Evolutionary conservation across 37 sponge, comb jelly and placozoan genomes (phyloP).

Genomic region (Tethya wilhelma): DNA sequence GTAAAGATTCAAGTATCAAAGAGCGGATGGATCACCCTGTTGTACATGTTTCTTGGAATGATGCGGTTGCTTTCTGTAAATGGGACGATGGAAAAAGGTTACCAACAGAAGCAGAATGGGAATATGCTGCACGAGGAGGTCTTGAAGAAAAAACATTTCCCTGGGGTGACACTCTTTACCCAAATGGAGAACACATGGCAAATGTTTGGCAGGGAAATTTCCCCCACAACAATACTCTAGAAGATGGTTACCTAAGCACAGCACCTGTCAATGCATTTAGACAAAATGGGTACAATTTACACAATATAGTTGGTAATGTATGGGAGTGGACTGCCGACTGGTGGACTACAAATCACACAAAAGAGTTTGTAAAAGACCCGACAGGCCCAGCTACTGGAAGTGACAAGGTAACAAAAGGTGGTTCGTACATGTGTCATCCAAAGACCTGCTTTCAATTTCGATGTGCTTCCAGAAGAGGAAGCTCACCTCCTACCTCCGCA

Average conservation of each 20-base stretch:
- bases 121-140: conserved; percentile 94
- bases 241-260: conserved; percentile 90
- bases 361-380: conserved; percentile 43
- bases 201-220: conserved; percentile 98
- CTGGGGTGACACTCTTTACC: conserved; percentile 90
- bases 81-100: conserved; percentile 86
- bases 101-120: conserved; percentile 98
- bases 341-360: conserved; percentile 79
- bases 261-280: conserved; percentile 83
- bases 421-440: conserved; percentile 92
- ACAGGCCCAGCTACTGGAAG: conserved; percentile 61
- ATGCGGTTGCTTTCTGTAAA: conserved; percentile 88
- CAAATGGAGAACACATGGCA: conserved; percentile 87
- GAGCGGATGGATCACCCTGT: conserved; percentile 89
- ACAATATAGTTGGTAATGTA: conserved; percentile 95
- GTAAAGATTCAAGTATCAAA: conserved; percentile 63
- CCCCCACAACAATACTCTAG: conserved; percentile 81
- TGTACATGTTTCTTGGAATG: conserved; percentile 95
- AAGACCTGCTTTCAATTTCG: conserved; percentile 94
- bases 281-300: conserved; percentile 84
- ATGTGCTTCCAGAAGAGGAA: conserved; percentile 92
- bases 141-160: conserved; percentile 81
- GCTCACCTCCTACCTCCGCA: conserved; percentile 94
- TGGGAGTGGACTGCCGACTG: conserved; percentile 98
- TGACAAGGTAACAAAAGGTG: conserved; percentile 98